These are phyloP conservation scores for Actias luna DNA, from an alignment of 2,888 invertebrate genomes.

Conservation along the genomic window DNA sequence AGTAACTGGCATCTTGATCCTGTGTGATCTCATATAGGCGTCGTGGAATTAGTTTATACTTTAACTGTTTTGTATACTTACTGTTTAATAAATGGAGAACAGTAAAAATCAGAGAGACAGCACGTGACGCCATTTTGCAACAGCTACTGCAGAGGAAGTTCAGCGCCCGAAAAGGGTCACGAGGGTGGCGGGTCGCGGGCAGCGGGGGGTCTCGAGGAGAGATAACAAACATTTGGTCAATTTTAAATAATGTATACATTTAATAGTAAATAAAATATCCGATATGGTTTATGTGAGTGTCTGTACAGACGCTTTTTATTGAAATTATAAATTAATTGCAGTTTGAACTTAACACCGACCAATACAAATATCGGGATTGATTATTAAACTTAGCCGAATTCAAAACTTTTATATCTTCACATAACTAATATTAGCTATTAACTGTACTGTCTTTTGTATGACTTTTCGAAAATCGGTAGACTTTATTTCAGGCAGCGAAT, in stretches of 20 bases:
- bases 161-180: constrained; percentile 15
- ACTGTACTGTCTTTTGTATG: no score
- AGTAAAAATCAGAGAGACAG: constrained; percentile 38
- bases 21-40: no score
- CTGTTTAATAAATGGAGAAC: constrained; percentile 25
- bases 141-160: constrained; percentile 24
- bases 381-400: no score
- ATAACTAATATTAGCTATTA: no score
- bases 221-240: constrained; percentile 25
- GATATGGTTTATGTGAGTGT: not conserved
- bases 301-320: not conserved
- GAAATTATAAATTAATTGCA: not conserved
- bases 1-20: no score
- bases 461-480: no score
- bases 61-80: constrained; percentile 6
- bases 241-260: not conserved
- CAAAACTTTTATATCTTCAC: no score
- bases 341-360: not conserved
- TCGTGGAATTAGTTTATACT: no score
- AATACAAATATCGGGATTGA: no score
- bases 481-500: no score
- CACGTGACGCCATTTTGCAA: constrained; percentile 48
- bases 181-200: not conserved
- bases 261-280: no score
- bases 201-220: constrained; percentile 21